A percentile compares a stretch with the other conserved stretches of the same genome.
Conservation (phyloP, 2,888 invertebrate genomes). For the Timema podura region DNA sequence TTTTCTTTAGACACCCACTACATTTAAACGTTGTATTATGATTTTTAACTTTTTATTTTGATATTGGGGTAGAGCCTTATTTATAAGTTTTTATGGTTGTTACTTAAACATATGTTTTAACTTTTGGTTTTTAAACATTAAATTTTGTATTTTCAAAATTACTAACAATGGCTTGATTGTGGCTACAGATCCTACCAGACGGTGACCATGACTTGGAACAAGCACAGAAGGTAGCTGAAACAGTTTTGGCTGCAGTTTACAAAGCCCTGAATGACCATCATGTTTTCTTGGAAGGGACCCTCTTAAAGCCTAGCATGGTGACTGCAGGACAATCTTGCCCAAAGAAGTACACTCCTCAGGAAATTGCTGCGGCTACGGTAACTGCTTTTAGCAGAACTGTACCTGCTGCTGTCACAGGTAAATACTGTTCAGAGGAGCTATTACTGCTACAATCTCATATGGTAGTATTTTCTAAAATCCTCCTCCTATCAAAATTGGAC, state of each 20-base stretch:
- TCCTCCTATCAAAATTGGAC: no score
- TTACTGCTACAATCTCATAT: no score
- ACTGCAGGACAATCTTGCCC: constrained; percentile 82
- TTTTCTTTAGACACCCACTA: no score
- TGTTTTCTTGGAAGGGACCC: constrained; percentile 94
- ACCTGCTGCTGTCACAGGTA: constrained; percentile 92
- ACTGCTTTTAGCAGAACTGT: constrained; percentile 89
- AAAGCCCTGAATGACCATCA: constrained; percentile 97
- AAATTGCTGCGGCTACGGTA: constrained; percentile 93
- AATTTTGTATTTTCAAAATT: no score
- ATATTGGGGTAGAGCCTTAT: no score
- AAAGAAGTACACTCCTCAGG: constrained; percentile 70
- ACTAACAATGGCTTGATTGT: no score
- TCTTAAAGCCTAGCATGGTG: constrained; percentile 99
- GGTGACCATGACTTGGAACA: constrained; percentile 94
- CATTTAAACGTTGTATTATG: no score
- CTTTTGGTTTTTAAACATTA: no score
- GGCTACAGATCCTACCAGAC: constrained; percentile 77
- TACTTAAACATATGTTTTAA: no score
- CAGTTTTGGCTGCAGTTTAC: constrained; percentile 90
- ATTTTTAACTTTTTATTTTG: no score
- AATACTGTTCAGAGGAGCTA: neutral
- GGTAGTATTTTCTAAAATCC: no score
- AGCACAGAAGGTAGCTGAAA: constrained; percentile 92
- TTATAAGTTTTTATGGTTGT: no score